phyloP scores from a whole-genome alignment of 2,797 vertebrate species.

The Onychomys leucogaster region DNA sequence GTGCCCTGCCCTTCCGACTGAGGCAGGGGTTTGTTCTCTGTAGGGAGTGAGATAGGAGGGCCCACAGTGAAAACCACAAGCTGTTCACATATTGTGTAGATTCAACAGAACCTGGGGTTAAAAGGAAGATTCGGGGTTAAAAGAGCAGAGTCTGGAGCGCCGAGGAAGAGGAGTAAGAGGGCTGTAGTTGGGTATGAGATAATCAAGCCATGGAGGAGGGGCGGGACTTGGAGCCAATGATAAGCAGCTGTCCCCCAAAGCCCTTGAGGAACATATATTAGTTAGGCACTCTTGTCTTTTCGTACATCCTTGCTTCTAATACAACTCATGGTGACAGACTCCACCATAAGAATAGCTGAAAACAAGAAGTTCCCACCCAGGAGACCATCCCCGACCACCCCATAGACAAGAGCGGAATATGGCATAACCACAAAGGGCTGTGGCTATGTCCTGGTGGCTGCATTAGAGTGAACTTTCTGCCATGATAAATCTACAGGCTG shows the following conservation, averaged over 20 bases:
- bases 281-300: neutral
- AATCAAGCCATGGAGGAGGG: neutral
- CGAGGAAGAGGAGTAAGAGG: neutral
- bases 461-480: neutral
- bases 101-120: neutral
- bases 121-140: neutral
- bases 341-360: neutral
- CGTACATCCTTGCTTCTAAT: neutral
- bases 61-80: neutral
- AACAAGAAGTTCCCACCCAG: neutral
- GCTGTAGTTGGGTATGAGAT: neutral
- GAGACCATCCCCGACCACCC: neutral
- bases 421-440: neutral
- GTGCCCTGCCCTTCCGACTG: neutral
- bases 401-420: neutral
- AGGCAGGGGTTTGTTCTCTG: neutral
- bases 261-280: neutral
- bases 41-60: neutral
- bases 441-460: neutral
- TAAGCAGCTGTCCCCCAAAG: neutral
- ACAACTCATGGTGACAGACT: neutral
- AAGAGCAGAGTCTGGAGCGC: neutral
- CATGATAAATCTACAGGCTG: neutral
- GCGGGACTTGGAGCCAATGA: neutral
- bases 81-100: neutral